A percentile compares a stretch with the other conserved stretches of the same genome.
Evolutionary conservation across 2,888 invertebrate genomes (phyloP).

Genomic region (Cenopis cana): DNA sequence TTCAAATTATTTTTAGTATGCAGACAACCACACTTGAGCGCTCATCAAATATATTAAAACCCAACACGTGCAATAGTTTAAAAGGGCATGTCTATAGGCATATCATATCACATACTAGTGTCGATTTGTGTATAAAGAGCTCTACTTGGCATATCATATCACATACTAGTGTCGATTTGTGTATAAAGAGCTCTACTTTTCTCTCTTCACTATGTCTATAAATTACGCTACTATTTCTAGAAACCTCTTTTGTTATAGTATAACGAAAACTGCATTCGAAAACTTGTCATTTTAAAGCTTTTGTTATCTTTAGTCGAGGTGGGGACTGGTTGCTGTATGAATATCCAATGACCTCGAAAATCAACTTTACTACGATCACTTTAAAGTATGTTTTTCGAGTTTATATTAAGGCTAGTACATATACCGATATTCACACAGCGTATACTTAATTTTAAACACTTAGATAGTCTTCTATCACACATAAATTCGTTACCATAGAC

Average conservation of each 20-base stretch:
- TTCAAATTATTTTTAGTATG: too few relatives aligned
- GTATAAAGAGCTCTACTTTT: not conserved
- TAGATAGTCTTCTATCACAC: conserved; percentile 28
- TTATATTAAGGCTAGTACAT: conserved; percentile 3
- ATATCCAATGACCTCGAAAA: conserved; percentile 18
- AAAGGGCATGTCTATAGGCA: too few relatives aligned
- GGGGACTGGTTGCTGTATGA: conserved; percentile 31
- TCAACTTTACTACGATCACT: conserved; percentile 4
- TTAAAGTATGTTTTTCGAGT: conserved; percentile 18
- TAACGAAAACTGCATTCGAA: conserved; percentile 51
- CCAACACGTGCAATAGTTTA: not conserved
- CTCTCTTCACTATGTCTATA: conserved; percentile 44
- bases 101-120: too few relatives aligned
- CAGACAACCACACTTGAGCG: not conserved
- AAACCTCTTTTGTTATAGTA: conserved; percentile 44
- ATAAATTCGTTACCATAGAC: conserved; percentile 44
- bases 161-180: not conserved
- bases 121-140: not conserved
- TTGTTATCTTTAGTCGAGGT: conserved; percentile 36
- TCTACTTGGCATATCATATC: too few relatives aligned
- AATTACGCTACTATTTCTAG: conserved; percentile 54
- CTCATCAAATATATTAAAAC: not conserved
- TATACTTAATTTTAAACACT: conserved; percentile 19
- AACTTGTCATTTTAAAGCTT: conserved; percentile 45
- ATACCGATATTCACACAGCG: conserved; percentile 30